Evolutionary conservation across 2,888 invertebrate species (phyloP), one percentile per base, ranked within the genome.

Genomic region (Agrochola macilenta): DNA sequence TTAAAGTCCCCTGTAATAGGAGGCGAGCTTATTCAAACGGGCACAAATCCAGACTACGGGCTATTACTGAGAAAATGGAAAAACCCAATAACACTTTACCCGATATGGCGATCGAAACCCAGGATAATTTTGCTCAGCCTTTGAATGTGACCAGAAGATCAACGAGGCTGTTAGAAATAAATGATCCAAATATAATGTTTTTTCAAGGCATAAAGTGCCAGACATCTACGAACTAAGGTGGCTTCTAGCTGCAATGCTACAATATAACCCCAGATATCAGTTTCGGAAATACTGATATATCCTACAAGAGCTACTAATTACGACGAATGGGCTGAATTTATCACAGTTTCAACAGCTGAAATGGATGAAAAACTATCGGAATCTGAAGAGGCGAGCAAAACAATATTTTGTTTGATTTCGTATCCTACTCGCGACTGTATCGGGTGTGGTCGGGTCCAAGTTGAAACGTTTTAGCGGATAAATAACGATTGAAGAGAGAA

Each of bases 331-430:
- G 30, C 20, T 5, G 20, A 61, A 72, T 75, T 61, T 61, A 64
- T 72, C 69, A 75, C 20, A 17, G 20, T 26, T 35, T 8, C 43
- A 63, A 69, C 58, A 69, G 57, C 72, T 61, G 63, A 43, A 63
- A 78, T 64, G 26, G 64, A 75, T 69, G 82, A 79, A 85, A 84
- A 81, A 81, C 74, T 81, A 85, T 78, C 86, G 76, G 82, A 88
- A 86, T 89, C 83, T 88, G 79, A 78, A 84, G 84, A 85, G 87
- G 85, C 77, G 86, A 90, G 88, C 86, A 85, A 90, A 90, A 89
- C 87, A 92, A 91, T 92, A 91, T 90, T 92, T 90, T 89, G 91
- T 91, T 90, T 90, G 90, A 90, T 92, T 91, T 89, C 88, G 87
- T 84, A 85, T 88, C 83, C 82, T 73, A 85, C 68, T 78, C 88